A percentile compares a stretch with the other conserved stretches of the same genome.
Conservation (phyloP, 2,113 vertebrate species). For the Marmota monax region DNA sequence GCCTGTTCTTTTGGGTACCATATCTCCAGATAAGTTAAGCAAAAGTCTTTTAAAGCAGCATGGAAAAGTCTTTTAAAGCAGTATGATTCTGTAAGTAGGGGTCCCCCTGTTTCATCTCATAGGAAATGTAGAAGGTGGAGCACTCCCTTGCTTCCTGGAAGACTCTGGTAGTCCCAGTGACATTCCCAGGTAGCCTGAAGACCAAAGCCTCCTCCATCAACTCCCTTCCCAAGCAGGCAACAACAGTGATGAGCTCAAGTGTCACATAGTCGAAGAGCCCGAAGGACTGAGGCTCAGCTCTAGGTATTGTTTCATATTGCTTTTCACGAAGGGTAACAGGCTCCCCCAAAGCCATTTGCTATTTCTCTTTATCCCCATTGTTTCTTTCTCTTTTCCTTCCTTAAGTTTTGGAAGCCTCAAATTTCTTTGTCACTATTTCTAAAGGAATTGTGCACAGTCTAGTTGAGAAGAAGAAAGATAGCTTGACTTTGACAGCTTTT, state of each 20-base stretch:
- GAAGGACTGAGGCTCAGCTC: not conserved
- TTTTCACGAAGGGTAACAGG: not conserved
- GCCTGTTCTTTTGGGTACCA: not conserved
- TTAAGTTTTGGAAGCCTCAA: not conserved
- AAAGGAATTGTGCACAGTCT: not conserved
- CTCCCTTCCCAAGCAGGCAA: not conserved
- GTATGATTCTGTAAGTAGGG: not conserved
- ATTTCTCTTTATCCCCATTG: not conserved
- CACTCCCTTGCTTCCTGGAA: not conserved
- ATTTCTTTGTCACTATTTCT: not conserved
- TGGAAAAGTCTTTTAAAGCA: slow-evolving; percentile 18
- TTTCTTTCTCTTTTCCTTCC: not conserved
- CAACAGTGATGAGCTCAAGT: not conserved
- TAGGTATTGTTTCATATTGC: not conserved
- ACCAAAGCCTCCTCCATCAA: not conserved
- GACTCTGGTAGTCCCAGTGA: not conserved
- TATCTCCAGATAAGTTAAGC: not conserved
- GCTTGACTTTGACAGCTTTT: not conserved
- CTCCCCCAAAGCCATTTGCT: not conserved
- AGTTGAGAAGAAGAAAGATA: not conserved
- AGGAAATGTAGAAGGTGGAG: not conserved
- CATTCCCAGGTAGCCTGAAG: not conserved
- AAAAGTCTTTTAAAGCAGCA: slow-evolving; percentile 16
- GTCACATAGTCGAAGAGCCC: not conserved
- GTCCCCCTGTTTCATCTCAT: not conserved